Evolutionary conservation across 2,113 vertebrate genomes (phyloP).

Genomic region (Saimiri boliviensis): DNA sequence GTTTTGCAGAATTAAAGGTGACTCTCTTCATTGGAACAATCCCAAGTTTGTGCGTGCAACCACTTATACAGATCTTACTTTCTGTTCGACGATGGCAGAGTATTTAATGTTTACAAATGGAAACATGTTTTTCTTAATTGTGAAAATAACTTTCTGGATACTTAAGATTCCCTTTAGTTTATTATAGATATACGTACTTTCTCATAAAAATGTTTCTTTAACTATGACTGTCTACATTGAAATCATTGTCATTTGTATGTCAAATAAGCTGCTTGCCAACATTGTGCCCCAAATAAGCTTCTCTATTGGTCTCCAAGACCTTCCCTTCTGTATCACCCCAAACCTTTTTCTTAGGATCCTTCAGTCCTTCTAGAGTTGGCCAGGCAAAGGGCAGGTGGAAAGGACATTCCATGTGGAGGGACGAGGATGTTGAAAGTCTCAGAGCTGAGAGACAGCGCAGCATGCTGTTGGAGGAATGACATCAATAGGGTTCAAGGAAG

Average conservation of each 20-base stretch:
- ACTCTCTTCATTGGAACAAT: background rate
- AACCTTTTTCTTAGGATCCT: background rate
- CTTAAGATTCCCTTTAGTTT: background rate
- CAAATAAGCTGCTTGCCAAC: background rate
- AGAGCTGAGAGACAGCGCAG: background rate
- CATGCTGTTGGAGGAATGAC: accelerated
- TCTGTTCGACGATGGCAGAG: background rate
- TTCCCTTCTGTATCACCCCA: background rate
- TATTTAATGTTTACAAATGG: accelerated
- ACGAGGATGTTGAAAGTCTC: no score
- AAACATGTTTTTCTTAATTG: background rate
- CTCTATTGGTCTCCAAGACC: background rate
- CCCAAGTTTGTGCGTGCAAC: accelerated
- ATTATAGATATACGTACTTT: background rate
- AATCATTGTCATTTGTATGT: background rate
- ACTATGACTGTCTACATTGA: background rate
- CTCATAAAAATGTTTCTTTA: background rate
- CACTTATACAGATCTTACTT: no score
- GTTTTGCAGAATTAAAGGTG: background rate
- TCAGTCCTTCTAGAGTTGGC: background rate
- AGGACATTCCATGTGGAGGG: no score
- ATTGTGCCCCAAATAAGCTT: background rate
- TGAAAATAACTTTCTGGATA: background rate
- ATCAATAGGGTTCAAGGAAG: accelerated
- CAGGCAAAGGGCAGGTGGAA: no score